Evolutionary conservation across 2,797 vertebrate species (phyloP).

Genomic region (Anguilla pacifica): DNA sequence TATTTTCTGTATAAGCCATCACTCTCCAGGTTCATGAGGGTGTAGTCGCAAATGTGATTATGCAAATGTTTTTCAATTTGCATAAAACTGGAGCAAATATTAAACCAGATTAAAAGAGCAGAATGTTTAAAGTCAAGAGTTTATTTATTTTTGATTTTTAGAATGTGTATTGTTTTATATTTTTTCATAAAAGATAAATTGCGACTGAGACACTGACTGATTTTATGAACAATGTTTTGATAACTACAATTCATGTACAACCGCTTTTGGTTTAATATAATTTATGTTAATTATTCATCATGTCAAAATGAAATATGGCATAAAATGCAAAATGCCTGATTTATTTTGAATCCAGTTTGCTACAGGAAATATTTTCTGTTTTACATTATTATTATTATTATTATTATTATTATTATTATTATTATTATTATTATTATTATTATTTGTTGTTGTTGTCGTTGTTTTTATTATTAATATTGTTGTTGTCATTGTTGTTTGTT

Average conservation of each 20-base stretch:
- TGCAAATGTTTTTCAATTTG: conserved; percentile 79
- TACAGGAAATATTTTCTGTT: background rate
- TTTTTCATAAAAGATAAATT: conserved; percentile 65
- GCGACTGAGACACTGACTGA: conserved; percentile 60
- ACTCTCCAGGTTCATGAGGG: conserved; percentile 76
- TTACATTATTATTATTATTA: background rate
- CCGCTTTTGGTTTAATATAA: conserved; percentile 36
- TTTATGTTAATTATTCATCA: conserved; percentile 36
- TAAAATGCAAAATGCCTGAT: conserved; percentile 19
- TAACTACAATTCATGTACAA: conserved; percentile 18
- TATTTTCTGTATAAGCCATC: conserved; percentile 65
- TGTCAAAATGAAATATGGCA: conserved; percentile 12
- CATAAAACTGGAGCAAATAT: conserved; percentile 82
- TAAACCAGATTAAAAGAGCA: conserved; percentile 81
- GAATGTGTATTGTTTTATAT: conserved; percentile 62
- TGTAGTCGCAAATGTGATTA: conserved; percentile 83
- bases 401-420: background rate
- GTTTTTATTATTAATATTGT: no score
- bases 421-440: background rate
- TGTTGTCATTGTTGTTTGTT: no score
- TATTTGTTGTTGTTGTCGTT: background rate
- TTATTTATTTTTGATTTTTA: conserved; percentile 70
- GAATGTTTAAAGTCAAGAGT: conserved; percentile 81
- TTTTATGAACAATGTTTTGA: background rate
- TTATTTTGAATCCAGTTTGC: conserved; percentile 8